A percentile compares a stretch with the other conserved stretches of the same genome.
Conservation (phyloP, 2,113 vertebrate species). For the Heterochromis multidens region DNA sequence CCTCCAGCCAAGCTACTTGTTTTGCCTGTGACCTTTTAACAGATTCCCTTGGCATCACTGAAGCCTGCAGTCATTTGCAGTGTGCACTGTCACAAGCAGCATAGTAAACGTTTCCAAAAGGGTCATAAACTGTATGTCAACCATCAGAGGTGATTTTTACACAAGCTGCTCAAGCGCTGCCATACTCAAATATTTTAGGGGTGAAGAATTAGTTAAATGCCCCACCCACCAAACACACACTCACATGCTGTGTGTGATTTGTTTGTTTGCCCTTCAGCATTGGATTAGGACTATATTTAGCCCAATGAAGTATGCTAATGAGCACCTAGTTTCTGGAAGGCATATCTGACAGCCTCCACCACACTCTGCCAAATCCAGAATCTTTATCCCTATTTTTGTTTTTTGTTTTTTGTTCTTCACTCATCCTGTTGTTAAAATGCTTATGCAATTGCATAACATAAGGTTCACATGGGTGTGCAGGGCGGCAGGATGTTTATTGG, state of each 20-base stretch:
- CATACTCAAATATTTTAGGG: conserved; percentile 20
- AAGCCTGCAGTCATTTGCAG: conserved; percentile 70
- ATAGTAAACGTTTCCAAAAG: conserved; percentile 65
- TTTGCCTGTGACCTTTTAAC: conserved; percentile 72
- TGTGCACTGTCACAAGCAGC: conserved; percentile 58
- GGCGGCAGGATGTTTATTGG: not conserved
- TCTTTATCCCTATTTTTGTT: conserved; percentile 40
- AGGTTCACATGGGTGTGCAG: conserved; percentile 9
- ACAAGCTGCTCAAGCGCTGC: conserved; percentile 15
- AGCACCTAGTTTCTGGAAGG: conserved; percentile 67
- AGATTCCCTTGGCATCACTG: conserved; percentile 62
- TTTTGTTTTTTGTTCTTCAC: not conserved
- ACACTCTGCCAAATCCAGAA: conserved; percentile 57
- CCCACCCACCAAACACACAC: not conserved
- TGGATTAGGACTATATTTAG: conserved; percentile 71
- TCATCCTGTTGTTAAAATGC: conserved; percentile 23
- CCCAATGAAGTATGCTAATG: conserved; percentile 68
- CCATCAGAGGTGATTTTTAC: conserved; percentile 20
- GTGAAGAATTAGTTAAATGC: conserved; percentile 30
- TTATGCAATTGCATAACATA: not conserved
- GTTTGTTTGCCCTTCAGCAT: conserved; percentile 65
- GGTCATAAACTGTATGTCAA: conserved; percentile 48
- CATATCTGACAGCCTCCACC: conserved; percentile 59
- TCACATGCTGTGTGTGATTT: conserved; percentile 42
- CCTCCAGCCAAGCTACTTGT: conserved; percentile 60